Conservation (phyloP, 1,140 invertebrate species). For the Lepidurus packardi region DNA sequence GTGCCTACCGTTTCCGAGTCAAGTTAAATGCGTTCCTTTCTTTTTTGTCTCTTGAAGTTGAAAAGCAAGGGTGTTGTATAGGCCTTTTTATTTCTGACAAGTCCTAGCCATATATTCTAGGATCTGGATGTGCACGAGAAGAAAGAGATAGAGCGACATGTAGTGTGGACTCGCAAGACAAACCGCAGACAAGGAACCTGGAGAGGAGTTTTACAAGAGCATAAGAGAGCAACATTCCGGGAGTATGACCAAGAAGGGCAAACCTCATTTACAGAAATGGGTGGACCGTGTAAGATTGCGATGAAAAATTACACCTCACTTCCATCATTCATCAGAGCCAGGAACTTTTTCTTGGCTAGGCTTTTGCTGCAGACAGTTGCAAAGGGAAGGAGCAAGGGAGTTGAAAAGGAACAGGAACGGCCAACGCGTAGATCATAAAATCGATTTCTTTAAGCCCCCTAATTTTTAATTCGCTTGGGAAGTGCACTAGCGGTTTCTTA, state of each 20-base stretch:
- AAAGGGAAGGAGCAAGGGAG: neutral
- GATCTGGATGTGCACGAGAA: too few relatives aligned
- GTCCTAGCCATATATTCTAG: too few relatives aligned
- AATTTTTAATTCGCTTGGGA: neutral
- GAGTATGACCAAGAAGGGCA: neutral
- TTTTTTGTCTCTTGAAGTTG: too few relatives aligned
- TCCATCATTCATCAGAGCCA: conserved; percentile 11
- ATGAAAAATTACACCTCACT: neutral
- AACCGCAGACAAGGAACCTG: neutral
- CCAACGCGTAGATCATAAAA: neutral
- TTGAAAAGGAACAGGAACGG: neutral
- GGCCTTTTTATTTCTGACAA: too few relatives aligned
- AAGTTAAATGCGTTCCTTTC: too few relatives aligned
- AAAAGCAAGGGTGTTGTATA: too few relatives aligned
- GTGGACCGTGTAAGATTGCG: conserved; percentile 4
- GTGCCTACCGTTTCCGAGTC: too few relatives aligned
- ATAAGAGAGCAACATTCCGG: neutral
- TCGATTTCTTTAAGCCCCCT: neutral
- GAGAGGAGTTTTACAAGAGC: neutral
- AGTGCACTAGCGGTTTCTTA: neutral
- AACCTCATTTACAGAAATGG: conserved; percentile 5
- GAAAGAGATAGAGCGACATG: too few relatives aligned
- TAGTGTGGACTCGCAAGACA: neutral
- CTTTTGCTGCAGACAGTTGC: conserved; percentile 4
- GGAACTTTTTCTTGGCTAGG: neutral